Evolutionary conservation across 2,888 invertebrate genomes (phyloP).

Genomic region (Panorpa germanica): DNA sequence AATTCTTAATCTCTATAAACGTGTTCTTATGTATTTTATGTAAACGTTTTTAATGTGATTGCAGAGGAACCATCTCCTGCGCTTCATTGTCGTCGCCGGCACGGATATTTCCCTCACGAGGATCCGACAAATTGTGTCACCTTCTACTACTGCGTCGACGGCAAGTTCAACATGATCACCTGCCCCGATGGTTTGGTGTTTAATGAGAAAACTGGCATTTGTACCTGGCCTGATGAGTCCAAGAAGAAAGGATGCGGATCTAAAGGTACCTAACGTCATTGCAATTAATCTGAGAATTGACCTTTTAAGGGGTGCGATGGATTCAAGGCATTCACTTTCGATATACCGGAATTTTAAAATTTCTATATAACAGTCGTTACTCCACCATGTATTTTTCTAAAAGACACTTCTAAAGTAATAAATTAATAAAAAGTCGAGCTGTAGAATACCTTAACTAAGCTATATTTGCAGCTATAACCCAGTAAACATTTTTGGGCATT

Average conservation of each 20-base stretch:
- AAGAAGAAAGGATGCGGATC: conserved; percentile 73
- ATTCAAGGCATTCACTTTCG: too few species aligned
- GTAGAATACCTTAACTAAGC: too few species aligned
- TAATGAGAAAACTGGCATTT: conserved; percentile 74
- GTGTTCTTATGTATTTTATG: conserved; percentile 2
- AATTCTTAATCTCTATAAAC: conserved; percentile 6
- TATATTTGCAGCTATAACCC: too few species aligned
- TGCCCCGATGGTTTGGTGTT: conserved; percentile 77
- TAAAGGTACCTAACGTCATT: conserved; percentile 38
- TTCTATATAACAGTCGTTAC: too few species aligned
- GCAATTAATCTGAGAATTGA: too few species aligned
- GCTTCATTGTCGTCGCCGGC: conserved; percentile 57
- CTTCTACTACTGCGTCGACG: conserved; percentile 80
- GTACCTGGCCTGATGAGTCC: conserved; percentile 85
- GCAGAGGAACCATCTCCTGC: conserved; percentile 54
- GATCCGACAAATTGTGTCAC: conserved; percentile 60
- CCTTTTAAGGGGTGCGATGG: too few species aligned
- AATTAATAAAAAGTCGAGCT: too few species aligned
- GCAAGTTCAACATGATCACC: conserved; percentile 74
- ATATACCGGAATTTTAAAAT: too few species aligned
- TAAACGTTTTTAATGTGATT: conserved; percentile 11
- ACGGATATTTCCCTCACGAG: conserved; percentile 78
- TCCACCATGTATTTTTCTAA: too few species aligned
- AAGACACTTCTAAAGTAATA: too few species aligned
- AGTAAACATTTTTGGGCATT: too few species aligned